A percentile compares a stretch with the other conserved stretches of the same genome.
Conservation (phyloP, 2,797 vertebrate genomes). For the Lepilemur septentrionalis region DNA sequence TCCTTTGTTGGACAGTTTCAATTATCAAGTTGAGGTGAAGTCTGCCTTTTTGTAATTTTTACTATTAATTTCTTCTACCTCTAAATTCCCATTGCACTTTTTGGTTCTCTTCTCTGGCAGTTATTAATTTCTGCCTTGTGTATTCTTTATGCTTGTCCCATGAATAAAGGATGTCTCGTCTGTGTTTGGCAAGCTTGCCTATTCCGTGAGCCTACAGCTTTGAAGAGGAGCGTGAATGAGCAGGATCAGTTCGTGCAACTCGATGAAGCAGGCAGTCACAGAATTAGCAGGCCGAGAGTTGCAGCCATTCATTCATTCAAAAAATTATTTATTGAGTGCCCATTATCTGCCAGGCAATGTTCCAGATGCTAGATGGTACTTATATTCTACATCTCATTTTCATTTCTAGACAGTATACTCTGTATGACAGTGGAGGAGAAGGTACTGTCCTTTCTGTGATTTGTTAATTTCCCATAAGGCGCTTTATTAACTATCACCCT, state of each 20-base stretch:
- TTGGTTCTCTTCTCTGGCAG: neutral
- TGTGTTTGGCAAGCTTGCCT: neutral
- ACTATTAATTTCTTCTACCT: neutral
- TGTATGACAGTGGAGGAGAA: neutral
- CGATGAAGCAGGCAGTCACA: neutral
- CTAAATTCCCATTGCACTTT: neutral
- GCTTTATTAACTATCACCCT: neutral
- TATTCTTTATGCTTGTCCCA: neutral
- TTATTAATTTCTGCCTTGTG: neutral
- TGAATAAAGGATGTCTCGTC: neutral
- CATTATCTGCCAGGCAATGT: neutral
- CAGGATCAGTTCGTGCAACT: neutral
- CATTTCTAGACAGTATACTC: neutral
- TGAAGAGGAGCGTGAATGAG: neutral
- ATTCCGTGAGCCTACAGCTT: neutral
- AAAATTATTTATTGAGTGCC: neutral
- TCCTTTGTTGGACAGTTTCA: neutral
- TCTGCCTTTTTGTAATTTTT: slow-evolving; percentile 2
- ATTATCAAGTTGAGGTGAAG: neutral
- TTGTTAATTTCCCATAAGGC: neutral
- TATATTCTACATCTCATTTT: neutral
- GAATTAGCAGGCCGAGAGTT: neutral
- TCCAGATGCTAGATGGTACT: neutral
- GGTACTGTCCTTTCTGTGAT: neutral
- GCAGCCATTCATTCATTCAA: neutral